A percentile compares a stretch with the other conserved stretches of the same genome.
phyloP scores from a whole-genome alignment of 2,797 vertebrate genomes.

The Ctenopoma multispine region DNA sequence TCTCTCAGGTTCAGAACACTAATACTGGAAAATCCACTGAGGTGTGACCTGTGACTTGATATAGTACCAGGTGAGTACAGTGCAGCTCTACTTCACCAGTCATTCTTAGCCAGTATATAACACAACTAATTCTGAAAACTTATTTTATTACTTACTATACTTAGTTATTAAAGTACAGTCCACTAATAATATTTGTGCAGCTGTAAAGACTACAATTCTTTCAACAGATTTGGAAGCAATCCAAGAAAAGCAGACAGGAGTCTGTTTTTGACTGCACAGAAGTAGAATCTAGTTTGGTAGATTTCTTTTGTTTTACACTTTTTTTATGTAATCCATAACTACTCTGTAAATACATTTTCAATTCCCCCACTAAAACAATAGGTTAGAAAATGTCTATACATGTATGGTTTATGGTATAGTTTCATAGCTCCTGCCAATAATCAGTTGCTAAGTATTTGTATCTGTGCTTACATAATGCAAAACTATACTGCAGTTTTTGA shows the following conservation, averaged over 20 bases:
- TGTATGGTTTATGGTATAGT: conserved; percentile 35
- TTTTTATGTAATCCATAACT: conserved; percentile 52
- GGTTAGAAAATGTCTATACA: conserved; percentile 13
- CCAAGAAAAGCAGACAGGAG: background rate
- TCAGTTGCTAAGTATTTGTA: conserved; percentile 2
- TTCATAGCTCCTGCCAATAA: conserved; percentile 26
- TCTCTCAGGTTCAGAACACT: conserved; percentile 66
- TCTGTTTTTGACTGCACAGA: conserved; percentile 6
- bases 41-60: conserved; percentile 69
- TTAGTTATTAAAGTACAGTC: background rate
- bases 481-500: conserved; percentile 19
- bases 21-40: conserved; percentile 80
- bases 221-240: conserved; percentile 44
- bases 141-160: too few species aligned
- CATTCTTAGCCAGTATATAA: background rate
- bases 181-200: background rate
- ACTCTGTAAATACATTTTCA: conserved; percentile 60
- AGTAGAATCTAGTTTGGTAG: conserved; percentile 21
- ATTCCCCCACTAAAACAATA: conserved; percentile 48
- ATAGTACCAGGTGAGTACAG: conserved; percentile 35
- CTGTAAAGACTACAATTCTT: background rate
- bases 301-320: conserved; percentile 12
- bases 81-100: background rate
- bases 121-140: background rate
- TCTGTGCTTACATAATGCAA: conserved; percentile 13